Percentiles rank a stretch among this genome's conserved stretches.
Evolutionary conservation across 2,113 vertebrate genomes (phyloP).

Genomic region (Struthidea cinerea): DNA sequence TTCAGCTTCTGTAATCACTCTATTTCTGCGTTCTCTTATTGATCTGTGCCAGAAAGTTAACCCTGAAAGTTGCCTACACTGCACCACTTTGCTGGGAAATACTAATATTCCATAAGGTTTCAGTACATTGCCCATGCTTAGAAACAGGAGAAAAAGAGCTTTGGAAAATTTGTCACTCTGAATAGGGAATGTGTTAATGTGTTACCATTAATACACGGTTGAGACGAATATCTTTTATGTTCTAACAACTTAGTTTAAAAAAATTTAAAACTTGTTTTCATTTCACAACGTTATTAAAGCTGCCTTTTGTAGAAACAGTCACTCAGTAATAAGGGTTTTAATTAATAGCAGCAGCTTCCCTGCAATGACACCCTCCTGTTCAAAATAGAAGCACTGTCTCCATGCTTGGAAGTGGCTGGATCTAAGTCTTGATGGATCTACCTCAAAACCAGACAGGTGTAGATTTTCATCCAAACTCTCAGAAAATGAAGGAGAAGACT

Average conservation of each 20-base stretch:
- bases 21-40: neutral
- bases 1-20: neutral
- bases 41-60: neutral
- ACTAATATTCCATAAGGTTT: neutral
- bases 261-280: neutral
- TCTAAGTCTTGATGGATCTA: neutral
- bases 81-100: neutral
- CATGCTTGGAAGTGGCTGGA: neutral
- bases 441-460: neutral
- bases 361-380: neutral
- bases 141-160: neutral
- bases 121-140: fast-evolving
- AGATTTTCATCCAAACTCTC: neutral
- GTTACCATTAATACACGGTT: fast-evolving
- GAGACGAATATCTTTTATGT: neutral
- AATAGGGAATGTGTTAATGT: neutral
- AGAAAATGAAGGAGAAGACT: neutral
- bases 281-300: neutral
- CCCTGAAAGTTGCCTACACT: neutral
- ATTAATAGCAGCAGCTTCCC: neutral
- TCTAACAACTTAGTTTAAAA: neutral
- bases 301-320: neutral
- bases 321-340: neutral
- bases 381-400: neutral
- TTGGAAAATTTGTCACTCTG: neutral